Evolutionary conservation across 2,797 vertebrate genomes (phyloP).

Genomic region (Sparus aurata): DNA sequence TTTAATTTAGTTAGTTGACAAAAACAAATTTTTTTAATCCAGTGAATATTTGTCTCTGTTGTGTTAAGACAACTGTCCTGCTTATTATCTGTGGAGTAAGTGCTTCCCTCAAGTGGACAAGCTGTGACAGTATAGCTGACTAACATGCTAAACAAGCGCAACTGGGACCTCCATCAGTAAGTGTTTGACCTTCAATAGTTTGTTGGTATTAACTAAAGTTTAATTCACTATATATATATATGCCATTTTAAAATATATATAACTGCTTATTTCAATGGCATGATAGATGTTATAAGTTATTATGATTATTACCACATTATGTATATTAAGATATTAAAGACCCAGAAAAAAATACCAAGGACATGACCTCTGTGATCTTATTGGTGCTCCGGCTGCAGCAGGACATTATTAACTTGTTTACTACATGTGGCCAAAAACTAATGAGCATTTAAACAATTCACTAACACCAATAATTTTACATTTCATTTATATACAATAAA

Average conservation of each 20-base stretch:
- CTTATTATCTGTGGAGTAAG: background rate
- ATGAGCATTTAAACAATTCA: too few species aligned
- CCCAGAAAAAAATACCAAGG: too few species aligned
- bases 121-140: constrained; percentile 23
- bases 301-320: too few species aligned
- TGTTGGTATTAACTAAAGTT: background rate
- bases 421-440: background rate
- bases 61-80: background rate
- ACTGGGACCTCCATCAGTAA: background rate
- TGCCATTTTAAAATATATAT: too few species aligned
- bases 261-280: too few species aligned
- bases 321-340: too few species aligned
- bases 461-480: background rate
- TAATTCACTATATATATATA: too few species aligned
- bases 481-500: background rate
- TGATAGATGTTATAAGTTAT: too few species aligned
- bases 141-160: background rate
- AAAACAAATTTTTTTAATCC: background rate
- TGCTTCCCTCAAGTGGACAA: constrained; percentile 55
- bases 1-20: background rate
- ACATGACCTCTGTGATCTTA: too few species aligned
- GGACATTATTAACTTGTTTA: background rate
- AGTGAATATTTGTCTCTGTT: background rate
- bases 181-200: background rate
- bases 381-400: too few species aligned